Evolutionary conservation across 2,888 invertebrate species (phyloP).

Genomic region (Operophtera brumata): DNA sequence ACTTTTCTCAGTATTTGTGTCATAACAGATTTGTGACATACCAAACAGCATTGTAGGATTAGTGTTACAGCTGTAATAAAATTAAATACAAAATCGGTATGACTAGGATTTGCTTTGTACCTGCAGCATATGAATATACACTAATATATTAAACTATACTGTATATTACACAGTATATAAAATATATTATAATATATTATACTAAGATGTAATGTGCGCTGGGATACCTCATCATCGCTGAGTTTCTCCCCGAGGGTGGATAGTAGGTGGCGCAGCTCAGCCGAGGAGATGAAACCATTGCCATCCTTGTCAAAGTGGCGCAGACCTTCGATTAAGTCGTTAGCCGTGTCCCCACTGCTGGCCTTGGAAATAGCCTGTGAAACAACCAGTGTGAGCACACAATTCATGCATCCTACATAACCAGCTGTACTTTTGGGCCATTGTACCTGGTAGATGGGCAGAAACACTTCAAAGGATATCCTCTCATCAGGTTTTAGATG

Average conservation of each 20-base stretch:
- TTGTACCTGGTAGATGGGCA: slow-evolving; percentile 93
- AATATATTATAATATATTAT: too few species aligned
- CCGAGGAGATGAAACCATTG: slow-evolving; percentile 98
- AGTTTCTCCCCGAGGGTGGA: slow-evolving; percentile 99
- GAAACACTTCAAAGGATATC: slow-evolving; percentile 98
- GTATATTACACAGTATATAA: too few species aligned
- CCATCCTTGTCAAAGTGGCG: slow-evolving; percentile 99
- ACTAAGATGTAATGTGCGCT: too few species aligned
- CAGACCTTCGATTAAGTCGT: slow-evolving; percentile 99
- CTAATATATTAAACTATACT: too few species aligned
- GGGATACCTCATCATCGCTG: slow-evolving; percentile 93
- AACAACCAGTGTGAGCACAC: background rate
- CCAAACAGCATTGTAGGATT: too few species aligned
- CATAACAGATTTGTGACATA: too few species aligned
- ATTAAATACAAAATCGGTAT: too few species aligned
- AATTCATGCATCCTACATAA: background rate
- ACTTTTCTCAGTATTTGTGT: too few species aligned
- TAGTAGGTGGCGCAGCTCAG: slow-evolving; percentile 97
- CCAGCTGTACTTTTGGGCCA: background rate
- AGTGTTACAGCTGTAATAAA: too few species aligned
- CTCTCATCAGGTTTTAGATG: slow-evolving; percentile 96
- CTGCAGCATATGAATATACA: too few species aligned
- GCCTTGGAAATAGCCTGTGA: slow-evolving; percentile 96
- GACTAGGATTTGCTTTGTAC: too few species aligned
- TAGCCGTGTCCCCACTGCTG: slow-evolving; percentile 95